Conservation (phyloP, 2,797 vertebrate genomes). For the Cryptoblepharus egeriae region DNA sequence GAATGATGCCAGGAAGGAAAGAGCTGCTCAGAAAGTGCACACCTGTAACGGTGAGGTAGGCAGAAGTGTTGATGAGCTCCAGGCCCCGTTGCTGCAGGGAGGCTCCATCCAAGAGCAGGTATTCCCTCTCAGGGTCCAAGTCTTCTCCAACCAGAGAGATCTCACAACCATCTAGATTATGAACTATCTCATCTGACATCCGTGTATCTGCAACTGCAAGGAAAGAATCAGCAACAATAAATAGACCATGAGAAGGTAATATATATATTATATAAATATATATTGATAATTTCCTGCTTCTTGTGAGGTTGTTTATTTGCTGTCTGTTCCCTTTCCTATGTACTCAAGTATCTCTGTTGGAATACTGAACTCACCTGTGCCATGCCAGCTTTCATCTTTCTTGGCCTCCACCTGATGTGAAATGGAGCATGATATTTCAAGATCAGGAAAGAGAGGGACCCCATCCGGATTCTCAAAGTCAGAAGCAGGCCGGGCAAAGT, state of each 20-base stretch:
- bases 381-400: slow-evolving; percentile 90
- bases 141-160: slow-evolving; percentile 94
- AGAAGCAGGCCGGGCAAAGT: slow-evolving; percentile 88
- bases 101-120: slow-evolving; percentile 90
- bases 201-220: slow-evolving; percentile 81
- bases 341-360: fast-evolving
- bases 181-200: slow-evolving; percentile 97
- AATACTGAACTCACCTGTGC: slow-evolving; percentile 77
- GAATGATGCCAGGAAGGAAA: slow-evolving; percentile 11
- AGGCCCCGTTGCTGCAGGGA: slow-evolving; percentile 90
- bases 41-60: slow-evolving; percentile 94
- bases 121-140: slow-evolving; percentile 91
- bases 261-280: too few species aligned
- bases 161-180: slow-evolving; percentile 96
- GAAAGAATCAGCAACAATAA: not conserved
- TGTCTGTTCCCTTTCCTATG: not conserved
- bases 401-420: slow-evolving; percentile 86
- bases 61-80: slow-evolving; percentile 94
- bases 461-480: slow-evolving; percentile 90
- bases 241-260: not conserved
- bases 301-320: not conserved
- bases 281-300: not conserved
- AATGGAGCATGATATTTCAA: slow-evolving; percentile 93
- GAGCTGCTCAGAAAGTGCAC: not conserved
- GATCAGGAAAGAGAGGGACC: slow-evolving; percentile 90